Conservation (phyloP, 2,797 vertebrate species). For the Mastacembelus armatus region DNA sequence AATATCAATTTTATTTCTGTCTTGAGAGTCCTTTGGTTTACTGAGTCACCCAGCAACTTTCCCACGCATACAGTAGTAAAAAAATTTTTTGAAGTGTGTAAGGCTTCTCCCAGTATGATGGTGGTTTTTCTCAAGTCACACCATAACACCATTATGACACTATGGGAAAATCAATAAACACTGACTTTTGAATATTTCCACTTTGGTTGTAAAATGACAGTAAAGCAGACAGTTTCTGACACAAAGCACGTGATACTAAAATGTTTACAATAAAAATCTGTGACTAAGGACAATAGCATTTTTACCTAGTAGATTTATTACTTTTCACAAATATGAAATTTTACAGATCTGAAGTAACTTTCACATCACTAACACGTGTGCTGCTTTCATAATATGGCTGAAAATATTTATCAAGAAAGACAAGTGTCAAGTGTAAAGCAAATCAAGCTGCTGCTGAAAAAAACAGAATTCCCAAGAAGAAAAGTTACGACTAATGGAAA, state of each 20-base stretch:
- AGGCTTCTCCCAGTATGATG: no score
- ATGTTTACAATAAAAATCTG: neutral
- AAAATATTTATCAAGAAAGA: no score
- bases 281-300: no score
- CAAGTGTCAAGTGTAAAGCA: neutral
- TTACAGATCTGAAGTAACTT: neutral
- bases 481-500: neutral
- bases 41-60: neutral
- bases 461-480: neutral
- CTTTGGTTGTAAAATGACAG: constrained; percentile 2
- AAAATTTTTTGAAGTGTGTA: no score
- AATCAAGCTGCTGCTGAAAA: neutral
- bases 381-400: neutral
- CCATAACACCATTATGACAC: neutral
- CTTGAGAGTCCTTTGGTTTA: neutral
- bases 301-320: no score
- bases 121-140: neutral
- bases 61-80: no score
- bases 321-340: no score
- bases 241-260: neutral
- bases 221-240: neutral
- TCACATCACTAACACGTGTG: neutral
- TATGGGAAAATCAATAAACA: neutral
- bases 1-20: constrained; percentile 4
- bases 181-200: neutral